Conservation (phyloP, 2,797 vertebrate genomes). For the Schizothorax lantsangensis region DNA sequence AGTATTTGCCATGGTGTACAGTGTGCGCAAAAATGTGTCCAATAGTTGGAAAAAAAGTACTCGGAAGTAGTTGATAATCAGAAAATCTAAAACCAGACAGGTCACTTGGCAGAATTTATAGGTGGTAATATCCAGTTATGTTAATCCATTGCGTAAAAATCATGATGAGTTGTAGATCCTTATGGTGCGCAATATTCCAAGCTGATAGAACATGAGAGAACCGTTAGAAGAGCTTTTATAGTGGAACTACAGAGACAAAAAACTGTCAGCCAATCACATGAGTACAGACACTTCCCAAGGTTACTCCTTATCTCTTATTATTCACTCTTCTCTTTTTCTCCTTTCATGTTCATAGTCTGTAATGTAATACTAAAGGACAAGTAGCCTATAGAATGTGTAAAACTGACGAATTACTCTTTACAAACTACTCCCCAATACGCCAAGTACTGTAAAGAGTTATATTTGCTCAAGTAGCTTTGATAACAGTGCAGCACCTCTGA, state of each 20-base stretch:
- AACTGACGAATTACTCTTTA: neutral
- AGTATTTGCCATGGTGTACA: constrained; percentile 84
- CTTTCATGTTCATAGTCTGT: neutral
- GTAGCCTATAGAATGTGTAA: neutral
- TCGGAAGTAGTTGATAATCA: neutral
- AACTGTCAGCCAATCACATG: constrained; percentile 73
- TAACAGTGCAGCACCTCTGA: neutral
- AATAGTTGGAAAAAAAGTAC: neutral
- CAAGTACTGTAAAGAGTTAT: neutral
- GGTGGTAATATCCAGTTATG: constrained; percentile 9
- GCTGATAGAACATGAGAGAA: constrained; percentile 48
- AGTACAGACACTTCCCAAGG: constrained; percentile 46
- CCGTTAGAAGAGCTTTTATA: constrained; percentile 68
- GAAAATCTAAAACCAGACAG: neutral
- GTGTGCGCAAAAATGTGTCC: neutral
- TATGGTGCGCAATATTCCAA: constrained; percentile 27
- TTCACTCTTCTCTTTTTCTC: constrained; percentile 10
- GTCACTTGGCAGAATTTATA: neutral
- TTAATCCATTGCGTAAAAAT: constrained; percentile 61
- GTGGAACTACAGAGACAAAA: constrained; percentile 48
- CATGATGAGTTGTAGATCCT: constrained; percentile 59
- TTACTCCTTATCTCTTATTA: constrained; percentile 32
- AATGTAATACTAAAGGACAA: neutral
- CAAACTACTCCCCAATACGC: neutral
- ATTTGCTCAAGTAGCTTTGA: constrained; percentile 7